phyloP scores from a whole-genome alignment of 2,888 invertebrate genomes.

The Diarsia dahlii region DNA sequence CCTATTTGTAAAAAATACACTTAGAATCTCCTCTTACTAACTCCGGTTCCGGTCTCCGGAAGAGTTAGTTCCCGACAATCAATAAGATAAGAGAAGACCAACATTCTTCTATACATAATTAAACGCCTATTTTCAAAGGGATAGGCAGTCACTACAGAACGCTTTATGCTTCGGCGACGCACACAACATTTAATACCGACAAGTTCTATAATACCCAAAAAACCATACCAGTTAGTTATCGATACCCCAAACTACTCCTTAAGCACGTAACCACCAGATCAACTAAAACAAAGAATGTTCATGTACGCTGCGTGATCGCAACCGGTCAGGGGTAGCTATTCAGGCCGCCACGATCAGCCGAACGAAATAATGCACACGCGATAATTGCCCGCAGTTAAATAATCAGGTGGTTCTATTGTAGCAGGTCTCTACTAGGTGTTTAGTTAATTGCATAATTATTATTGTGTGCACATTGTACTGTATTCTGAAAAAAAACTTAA shows the following conservation, averaged over 20 bases:
- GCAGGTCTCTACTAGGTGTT: conserved; percentile 9
- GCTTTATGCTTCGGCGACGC: too few species aligned
- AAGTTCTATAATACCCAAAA: conserved; percentile 12
- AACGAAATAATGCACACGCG: conserved; percentile 56
- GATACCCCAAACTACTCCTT: conserved; percentile 13
- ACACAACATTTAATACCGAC: too few species aligned
- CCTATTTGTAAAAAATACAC: too few species aligned
- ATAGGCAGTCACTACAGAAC: too few species aligned
- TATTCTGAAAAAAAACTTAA: not conserved
- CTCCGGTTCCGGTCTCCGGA: too few species aligned
- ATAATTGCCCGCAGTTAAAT: conserved; percentile 41
- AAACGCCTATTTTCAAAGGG: too few species aligned
- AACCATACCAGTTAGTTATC: conserved; percentile 4
- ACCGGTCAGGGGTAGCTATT: conserved; percentile 68
- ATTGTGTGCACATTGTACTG: not conserved
- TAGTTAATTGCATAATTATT: conserved; percentile 14
- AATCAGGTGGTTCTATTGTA: conserved; percentile 33
- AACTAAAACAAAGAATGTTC: conserved; percentile 49
- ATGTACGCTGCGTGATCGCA: conserved; percentile 49
- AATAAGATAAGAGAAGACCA: too few species aligned
- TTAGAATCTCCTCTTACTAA: too few species aligned
- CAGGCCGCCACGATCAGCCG: conserved; percentile 58
- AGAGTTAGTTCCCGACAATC: too few species aligned
- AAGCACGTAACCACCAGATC: conserved; percentile 36
- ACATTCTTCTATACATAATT: too few species aligned